These are phyloP conservation scores for Tadarida brasiliensis DNA, from an alignment of 2,797 vertebrate genomes.

Conservation along the genomic window DNA sequence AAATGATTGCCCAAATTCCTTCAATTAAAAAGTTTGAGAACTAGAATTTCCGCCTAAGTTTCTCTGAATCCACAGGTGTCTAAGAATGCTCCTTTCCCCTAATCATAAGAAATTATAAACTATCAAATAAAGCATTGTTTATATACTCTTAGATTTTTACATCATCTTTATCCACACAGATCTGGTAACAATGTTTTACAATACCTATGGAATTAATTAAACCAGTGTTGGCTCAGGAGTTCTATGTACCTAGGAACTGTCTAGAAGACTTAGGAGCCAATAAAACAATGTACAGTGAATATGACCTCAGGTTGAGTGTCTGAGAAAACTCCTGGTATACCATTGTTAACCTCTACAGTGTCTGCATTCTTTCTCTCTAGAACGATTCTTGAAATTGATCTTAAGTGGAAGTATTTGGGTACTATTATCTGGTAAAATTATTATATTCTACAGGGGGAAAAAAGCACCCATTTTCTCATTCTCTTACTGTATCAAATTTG, in stretches of 20 bases:
- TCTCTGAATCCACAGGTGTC: neutral
- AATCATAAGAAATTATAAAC: conserved; percentile 25
- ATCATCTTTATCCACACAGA: neutral
- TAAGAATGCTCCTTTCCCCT: neutral
- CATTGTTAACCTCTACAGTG: neutral
- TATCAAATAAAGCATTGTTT: neutral
- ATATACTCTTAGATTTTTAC: neutral
- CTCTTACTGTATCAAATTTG: neutral
- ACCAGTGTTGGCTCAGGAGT: neutral
- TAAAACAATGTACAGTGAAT: neutral
- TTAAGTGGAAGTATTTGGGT: conserved; percentile 34
- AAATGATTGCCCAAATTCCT: conserved; percentile 37
- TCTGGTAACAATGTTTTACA: neutral
- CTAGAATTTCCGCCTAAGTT: neutral
- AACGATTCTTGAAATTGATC: conserved; percentile 32
- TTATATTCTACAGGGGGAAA: neutral
- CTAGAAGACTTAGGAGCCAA: neutral
- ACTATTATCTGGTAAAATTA: conserved; percentile 47
- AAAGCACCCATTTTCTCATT: conserved; percentile 46
- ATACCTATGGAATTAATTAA: neutral
- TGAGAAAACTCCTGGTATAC: neutral
- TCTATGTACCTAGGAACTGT: neutral
- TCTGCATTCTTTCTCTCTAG: conserved; percentile 8
- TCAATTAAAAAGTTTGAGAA: neutral
- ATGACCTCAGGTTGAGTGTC: neutral